Base-by-base conservation (phyloP, 1,140 invertebrate species). In the Oreohelix idahoensis region DNA sequence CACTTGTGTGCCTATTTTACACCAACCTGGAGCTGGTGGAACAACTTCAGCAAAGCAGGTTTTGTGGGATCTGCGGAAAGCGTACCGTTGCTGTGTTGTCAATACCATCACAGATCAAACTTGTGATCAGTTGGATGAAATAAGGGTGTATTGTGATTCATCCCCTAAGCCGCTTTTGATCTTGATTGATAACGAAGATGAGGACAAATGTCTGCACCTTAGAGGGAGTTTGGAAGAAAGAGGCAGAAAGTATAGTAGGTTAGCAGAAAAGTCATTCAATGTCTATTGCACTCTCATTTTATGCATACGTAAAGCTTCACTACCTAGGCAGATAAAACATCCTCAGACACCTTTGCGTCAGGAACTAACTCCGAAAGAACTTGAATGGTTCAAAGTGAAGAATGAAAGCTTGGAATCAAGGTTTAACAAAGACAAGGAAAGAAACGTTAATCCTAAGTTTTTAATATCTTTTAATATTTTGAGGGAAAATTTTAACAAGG, bases 11-110 rank as follows among this genome's bases (percentile, higher is more conserved):
- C 73, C 73, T 29, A 58, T 90, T 10, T 85, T 84, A 36, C 89
- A 90, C 73, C 86, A 90, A 74, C 88, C 89, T 23, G 88, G 88
- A 0, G 85, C 89, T 1, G 89, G 89, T 15, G 89, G 87, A 26
- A 89, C 88, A 0, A 90, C 89, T 1, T 85, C 88, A 45, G 88
- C 87, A 36, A 87, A 83, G 58, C 85, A 89, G 35, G 71, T 89
- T 5, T 74, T 90, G 20, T 90, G 89, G 89, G 86, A 88, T 36
- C 77, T 88, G 32, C 82, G 83, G 42, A 76, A 85, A 63, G 53
- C 76, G 35, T 88, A 87, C 49, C 79, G 88, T 71, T 89, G 89
- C 76, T 87, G 86, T 79, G 66, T 87, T 70, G 79, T 89, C 13
- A 86, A 88, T 49, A 83, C 84, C 81, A 84, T 89, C 26, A 86